phyloP scores from a whole-genome alignment of 2,797 vertebrate species.

The Falco naumanni region DNA sequence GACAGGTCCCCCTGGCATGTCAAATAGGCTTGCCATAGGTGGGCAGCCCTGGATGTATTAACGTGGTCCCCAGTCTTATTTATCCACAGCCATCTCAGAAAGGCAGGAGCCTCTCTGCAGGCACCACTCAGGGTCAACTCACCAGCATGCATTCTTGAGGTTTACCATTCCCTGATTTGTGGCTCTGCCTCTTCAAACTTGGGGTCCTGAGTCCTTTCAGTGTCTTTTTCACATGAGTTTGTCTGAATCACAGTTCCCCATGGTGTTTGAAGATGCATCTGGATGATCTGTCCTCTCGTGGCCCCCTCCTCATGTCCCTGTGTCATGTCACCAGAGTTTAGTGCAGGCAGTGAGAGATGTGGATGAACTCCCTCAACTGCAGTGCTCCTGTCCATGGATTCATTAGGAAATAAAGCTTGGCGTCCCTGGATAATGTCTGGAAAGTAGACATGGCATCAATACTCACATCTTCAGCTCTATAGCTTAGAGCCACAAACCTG shows the following conservation, averaged over 20 bases:
- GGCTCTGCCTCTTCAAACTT: neutral
- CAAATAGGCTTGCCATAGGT: neutral
- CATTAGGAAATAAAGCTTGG: neutral
- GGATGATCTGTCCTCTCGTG: neutral
- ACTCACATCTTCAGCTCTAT: neutral
- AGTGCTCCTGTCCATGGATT: neutral
- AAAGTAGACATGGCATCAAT: neutral
- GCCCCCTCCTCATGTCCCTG: neutral
- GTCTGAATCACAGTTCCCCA: neutral
- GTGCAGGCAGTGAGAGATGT: neutral
- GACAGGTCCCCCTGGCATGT: fast-evolving
- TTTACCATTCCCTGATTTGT: neutral
- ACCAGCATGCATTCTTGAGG: neutral
- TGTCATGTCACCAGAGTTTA: neutral
- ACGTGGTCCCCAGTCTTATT: neutral
- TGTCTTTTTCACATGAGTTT: neutral
- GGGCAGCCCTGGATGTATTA: neutral
- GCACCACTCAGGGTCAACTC: neutral
- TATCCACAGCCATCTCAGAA: neutral
- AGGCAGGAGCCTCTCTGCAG: neutral
- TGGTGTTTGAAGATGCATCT: neutral
- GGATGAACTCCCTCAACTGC: neutral
- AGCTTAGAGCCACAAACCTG: neutral
- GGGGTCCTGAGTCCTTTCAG: neutral
- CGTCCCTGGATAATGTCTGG: neutral